These are phyloP conservation scores for Megastigmus dorsalis DNA, from an alignment of 2,888 invertebrate species.

Conservation along the genomic window DNA sequence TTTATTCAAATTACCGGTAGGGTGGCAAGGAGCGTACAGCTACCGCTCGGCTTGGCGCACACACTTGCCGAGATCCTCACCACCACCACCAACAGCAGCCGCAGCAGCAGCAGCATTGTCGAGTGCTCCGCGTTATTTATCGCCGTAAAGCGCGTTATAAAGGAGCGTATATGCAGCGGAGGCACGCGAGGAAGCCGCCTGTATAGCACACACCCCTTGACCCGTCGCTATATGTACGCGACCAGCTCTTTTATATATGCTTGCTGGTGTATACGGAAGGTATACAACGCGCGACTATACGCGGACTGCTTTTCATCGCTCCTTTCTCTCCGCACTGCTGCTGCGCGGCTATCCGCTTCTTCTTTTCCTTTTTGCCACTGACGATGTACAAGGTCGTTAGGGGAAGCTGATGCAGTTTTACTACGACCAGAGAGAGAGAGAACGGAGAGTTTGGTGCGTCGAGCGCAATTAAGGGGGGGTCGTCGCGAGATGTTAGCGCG, in stretches of 20 bases:
- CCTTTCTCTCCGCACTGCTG: no score
- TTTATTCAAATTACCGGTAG: slow-evolving; percentile 45
- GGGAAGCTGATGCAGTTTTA: no score
- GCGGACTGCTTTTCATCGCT: slow-evolving; percentile 7
- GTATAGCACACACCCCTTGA: neutral
- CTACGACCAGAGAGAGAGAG: no score
- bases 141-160: slow-evolving; percentile 12
- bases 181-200: slow-evolving; percentile 19
- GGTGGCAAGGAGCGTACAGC: slow-evolving; percentile 47
- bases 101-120: no score
- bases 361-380: neutral
- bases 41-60: slow-evolving; percentile 12
- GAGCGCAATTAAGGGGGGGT: slow-evolving; percentile 18
- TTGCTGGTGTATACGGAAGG: no score
- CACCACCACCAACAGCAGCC: no score
- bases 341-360: neutral
- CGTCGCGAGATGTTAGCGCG: slow-evolving; percentile 23
- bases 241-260: no score
- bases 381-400: neutral
- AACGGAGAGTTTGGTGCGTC: neutral
- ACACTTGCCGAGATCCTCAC: no score
- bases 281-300: no score
- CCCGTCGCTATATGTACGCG: no score
- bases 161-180: neutral
- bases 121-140: slow-evolving; percentile 22